Base-by-base conservation (phyloP, 2,888 invertebrate species). In the Clusia tigrina region DNA sequence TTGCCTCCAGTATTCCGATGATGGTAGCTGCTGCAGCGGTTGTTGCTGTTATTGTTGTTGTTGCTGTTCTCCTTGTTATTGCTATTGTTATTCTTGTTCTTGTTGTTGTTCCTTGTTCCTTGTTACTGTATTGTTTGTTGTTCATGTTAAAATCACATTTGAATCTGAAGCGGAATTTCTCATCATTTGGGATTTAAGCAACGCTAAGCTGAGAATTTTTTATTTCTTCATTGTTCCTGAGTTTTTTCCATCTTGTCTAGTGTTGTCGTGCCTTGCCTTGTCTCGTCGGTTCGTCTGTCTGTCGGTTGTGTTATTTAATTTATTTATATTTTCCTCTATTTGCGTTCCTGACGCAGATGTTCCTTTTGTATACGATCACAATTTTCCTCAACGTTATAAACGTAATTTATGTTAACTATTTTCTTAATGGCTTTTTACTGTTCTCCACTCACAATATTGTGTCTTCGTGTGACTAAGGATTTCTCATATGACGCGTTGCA, bases 91-190 rank as follows among this genome's bases (percentile, higher is more conserved):
- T 32, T 32, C 6, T 32, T 32, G 32, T 12, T 23, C n/a, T 23
- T 9, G 26, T 54, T 54, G 54, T 25, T 37, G 6, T 24, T 10
- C n/a, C n/a, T n/a, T n/a, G n/a, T n/a, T n/a, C n/a, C 15, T 22
- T 32, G 38, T 20, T 55, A 6, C 22, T 38, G 55, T 26, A 32
- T n/a, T n/a, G n/a, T 42, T 42, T 42, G n/a, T 42, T 54, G 24
- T 26, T 54, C 18, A 5, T 24, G 23, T 38, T 15, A 38, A 22
- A 22, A 38, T 55, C 32, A 9, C 23, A 22, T 54, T 55, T 37
- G 55, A 55, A 37, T 55, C 38, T 55, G 9, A 37, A 55, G 22
- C 38, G 38, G 38, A 55, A 38, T 55, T 55, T 55, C 23, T 38
- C 38, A 38, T 55, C 55, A 38, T 55, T 20, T 38, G 55, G 55